Evolutionary conservation across 1,140 invertebrate species (phyloP).

Genomic region (Pogonus chalceus): DNA sequence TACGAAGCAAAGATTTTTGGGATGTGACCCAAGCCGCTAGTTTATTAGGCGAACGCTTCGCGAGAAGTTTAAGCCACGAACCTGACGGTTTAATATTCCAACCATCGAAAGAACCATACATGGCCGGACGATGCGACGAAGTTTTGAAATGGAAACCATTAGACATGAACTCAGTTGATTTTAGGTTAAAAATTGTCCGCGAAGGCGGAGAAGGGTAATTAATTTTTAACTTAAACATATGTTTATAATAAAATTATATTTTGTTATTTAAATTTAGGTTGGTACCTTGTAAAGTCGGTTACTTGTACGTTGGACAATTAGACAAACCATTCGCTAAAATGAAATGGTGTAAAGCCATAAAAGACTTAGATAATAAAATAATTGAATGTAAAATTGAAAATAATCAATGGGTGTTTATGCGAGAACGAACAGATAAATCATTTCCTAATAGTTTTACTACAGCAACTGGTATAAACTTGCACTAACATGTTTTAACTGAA

Average conservation of each 20-base stretch:
- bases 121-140: slow-evolving; percentile 65
- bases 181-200: slow-evolving; percentile 72
- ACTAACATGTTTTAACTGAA: neutral
- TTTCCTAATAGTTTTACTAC: slow-evolving; percentile 85
- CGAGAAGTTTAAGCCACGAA: slow-evolving; percentile 77
- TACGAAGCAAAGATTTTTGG: slow-evolving; percentile 85
- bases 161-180: slow-evolving; percentile 91
- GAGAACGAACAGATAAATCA: slow-evolving; percentile 93
- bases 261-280: slow-evolving; percentile 43
- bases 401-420: slow-evolving; percentile 85
- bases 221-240: neutral
- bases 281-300: slow-evolving; percentile 60
- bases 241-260: slow-evolving; percentile 1
- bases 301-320: slow-evolving; percentile 68
- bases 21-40: slow-evolving; percentile 56
- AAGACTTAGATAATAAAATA: slow-evolving; percentile 83
- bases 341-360: slow-evolving; percentile 65
- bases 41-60: slow-evolving; percentile 79
- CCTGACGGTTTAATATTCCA: slow-evolving; percentile 98
- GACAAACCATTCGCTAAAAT: slow-evolving; percentile 57
- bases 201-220: slow-evolving; percentile 60
- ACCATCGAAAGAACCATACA: slow-evolving; percentile 77
- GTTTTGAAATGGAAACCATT: slow-evolving; percentile 98
- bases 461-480: slow-evolving; percentile 51
- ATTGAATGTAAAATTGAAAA: slow-evolving; percentile 84